Base-by-base conservation (phyloP, 2,888 invertebrate species). In the Cryptus armator region DNA sequence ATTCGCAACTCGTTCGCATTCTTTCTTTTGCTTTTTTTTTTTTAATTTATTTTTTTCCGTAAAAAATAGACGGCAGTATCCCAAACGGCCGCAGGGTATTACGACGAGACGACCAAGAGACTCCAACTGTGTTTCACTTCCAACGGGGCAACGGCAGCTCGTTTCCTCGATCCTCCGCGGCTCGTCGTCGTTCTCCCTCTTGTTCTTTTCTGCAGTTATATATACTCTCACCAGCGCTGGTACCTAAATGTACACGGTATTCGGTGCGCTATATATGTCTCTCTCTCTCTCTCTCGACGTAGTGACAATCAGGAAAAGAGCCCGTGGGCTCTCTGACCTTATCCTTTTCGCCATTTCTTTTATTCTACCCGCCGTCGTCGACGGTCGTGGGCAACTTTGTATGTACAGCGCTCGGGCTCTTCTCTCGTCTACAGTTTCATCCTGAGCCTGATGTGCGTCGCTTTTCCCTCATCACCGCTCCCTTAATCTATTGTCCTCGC, bases 231-330 rank as follows among this genome's bases (percentile, higher is more conserved):
- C 37, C 37, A 7, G 12, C 53, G 19, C 37, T 48, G 48, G 29
- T 56, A 66, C 29, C 64, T 46, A 12, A 44, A 74, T 29, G 59
- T 46, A 62, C 74, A 62, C 44, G 44, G 29, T 72, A 43, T 43
- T 24, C 24, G 29, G 59, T 14, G n/a, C 29, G n/a, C 12, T 48
- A 48, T 48, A 5, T 37, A 9, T 9, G 2, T 37, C 3, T 37
- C 37, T 37, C 37, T 37, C 37, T 37, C 37, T 37, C 37, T 59
- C 59, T 46, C 46, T 9, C 46, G 44, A 76, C 75, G 43, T 37
- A 62, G 72, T 74, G 84, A 77, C 81, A 84, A 84, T 84, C 84
- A 81, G 53, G 72, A 72, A 77, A 84, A 84, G 72, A 81, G 81
- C 84, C 37, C 81, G 72, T 77, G 81, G 84, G 84, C 84, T 84